Evolutionary conservation across 2,888 invertebrate species (phyloP), one percentile per base, ranked within the genome.

Genomic region (Tenthredo livida): DNA sequence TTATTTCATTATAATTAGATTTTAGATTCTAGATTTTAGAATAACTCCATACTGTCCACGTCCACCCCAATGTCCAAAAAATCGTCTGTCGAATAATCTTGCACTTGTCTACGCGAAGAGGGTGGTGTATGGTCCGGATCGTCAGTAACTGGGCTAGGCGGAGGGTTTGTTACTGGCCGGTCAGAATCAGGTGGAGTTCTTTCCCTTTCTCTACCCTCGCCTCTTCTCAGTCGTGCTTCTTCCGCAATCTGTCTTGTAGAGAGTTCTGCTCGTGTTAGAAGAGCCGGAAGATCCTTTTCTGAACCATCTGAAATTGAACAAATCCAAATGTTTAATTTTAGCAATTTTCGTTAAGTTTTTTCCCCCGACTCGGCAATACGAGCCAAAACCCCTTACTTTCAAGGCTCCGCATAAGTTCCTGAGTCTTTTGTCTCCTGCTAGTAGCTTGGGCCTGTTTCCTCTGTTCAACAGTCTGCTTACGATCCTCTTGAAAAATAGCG

Each of bases 141-240:
- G 92, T 96, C 96, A 0, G 96, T 97, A 50, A 96, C 97, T 0
- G 97, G 97, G 40, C 97, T 97, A 6, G 97, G 97, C 15, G 97
- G 97, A 73, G 97, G 97, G 94, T 97, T 97, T 1, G 95, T 95
- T 54, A 95, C 94, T 80, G 94, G 94, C 43, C 92, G 92, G 87
- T 94, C 94, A 1, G 92, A 91, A 89, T 93, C 93, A 12, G 91
- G 84, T 15, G 90, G 89, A 86, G 90, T 90, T 86, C 92, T 89
- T 25, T 93, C 93, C 91, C 92, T 93, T 21, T 93, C 93, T 92
- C 92, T 92, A 17, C 92, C 92, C 86, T 92, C 93, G 10, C 93
- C 93, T 10, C 92, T 91, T 84, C 92, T 91, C 47, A 93, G 88
- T 82, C 95, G 94, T 88, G 94, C 95, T 90, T 95, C 94, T 33